A percentile compares a stretch with the other conserved stretches of the same genome.
Conservation (phyloP, 2,888 invertebrate genomes). For the Callyntrura guangdongensis region DNA sequence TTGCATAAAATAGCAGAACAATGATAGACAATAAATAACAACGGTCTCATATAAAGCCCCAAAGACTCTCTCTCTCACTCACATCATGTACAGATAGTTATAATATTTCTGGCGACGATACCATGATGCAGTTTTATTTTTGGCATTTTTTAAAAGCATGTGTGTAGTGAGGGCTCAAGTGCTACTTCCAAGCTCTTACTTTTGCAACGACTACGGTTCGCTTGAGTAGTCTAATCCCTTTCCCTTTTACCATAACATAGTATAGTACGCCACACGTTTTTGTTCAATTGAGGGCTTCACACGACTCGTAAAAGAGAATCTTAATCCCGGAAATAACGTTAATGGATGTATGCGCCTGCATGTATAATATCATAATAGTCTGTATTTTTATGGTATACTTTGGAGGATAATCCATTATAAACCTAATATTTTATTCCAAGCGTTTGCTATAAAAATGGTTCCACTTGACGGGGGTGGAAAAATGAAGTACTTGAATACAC, state of each 20-base stretch:
- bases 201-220: conserved; percentile 46
- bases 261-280: neutral
- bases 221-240: conserved; percentile 69
- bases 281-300: neutral
- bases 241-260: neutral
- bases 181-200: conserved; percentile 9
- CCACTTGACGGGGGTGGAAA: neutral
- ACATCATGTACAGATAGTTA: neutral
- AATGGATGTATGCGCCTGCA: neutral
- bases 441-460: neutral
- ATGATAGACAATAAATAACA: neutral
- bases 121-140: conserved; percentile 2
- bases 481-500: neutral
- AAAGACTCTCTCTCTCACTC: neutral
- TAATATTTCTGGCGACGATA: neutral
- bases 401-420: neutral
- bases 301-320: neutral
- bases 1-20: neutral
- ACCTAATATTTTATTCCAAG: neutral
- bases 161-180: neutral
- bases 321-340: neutral
- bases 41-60: neutral
- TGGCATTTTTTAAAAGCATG: neutral
- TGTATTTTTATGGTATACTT: neutral
- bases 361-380: neutral